Base-by-base conservation (phyloP, 2,797 vertebrate species). In the Phoebastria nigripes region DNA sequence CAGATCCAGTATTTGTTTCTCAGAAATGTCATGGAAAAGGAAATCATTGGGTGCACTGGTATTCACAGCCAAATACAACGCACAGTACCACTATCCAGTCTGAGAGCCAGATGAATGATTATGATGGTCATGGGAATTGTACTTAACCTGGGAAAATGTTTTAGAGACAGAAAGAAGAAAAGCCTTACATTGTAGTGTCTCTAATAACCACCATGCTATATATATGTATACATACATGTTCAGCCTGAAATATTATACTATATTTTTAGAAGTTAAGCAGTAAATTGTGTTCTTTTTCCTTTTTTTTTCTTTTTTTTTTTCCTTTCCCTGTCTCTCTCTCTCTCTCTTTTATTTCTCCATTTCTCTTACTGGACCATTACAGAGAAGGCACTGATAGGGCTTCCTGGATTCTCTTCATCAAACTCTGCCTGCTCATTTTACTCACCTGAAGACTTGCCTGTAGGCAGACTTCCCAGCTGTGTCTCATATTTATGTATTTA, bases 21-120 rank as follows among this genome's bases (percentile, higher is more conserved):
- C 89, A 92, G 93, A 91, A 91, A 92, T 94, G 92, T 96, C 89
- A 93, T 93, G 96, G 96, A 96, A 97, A 94, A 96, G 95, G 94
- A 96, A 96, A 92, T 86, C 91, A 5, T 46, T 94, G 94, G 94
- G 87, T 94, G 92, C 94, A 11, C 33, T 77, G 84, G 79, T 62
- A 29, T 86, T 96, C 89, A 80, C 89, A 92, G 94, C 94, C 96
- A 97, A 96, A 39, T 58, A 91, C 90, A 94, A 89, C 3, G 67
- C 46, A 9, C 81, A 9, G 65, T 20, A 78, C 92, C 93, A 58
- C 86, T 62, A 29, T 58, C 84, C 93, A 86, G 71, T 26, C 61
- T 33, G 81, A 86, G 86, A 81, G 90, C 86, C 96, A 96, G 94
- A 95, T n/a, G 92, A 96, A 19, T 24, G 67, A n/a, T 89, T 54